Base-by-base conservation (phyloP, 2,113 vertebrate genomes). In the Colinus virginianus region DNA sequence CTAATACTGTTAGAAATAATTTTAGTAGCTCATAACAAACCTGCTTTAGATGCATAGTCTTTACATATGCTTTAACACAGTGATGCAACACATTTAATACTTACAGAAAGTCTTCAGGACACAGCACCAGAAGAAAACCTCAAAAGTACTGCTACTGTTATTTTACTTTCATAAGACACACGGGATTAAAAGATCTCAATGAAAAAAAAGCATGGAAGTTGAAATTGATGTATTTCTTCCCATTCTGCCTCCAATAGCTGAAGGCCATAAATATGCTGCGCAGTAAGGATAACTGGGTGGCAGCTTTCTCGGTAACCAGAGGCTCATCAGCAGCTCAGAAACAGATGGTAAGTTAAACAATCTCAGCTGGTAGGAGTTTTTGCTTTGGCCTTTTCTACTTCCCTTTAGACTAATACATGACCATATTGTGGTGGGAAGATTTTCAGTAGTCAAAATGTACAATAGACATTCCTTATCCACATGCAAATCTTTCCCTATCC, bases 281-380 rank as follows among this genome's bases (percentile, higher is more conserved):
- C 1, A 0, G 61, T n/a, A 64, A 95, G 89, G 84, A 92, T 95
- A 94, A 94, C 22, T 13, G 82, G 51, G 76, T 72, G 62, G 71
- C 77, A 90, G 78, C 42, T 87, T 91, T 59, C 61, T 75, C 3
- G 1, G 43, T 95, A 96, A 94, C 92, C 64, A 45, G 62, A 85
- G 84, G 91, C 75, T 90, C 58, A 56, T 21, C 5, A 6, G 56
- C 74, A 49, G 53, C 51, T 94, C 16, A 7, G 71, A 92, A 94
- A 84, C 90, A 97, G 94, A 94, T 95, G 89, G 88, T 25, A 90
- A 89, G 92, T 95, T 96, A 96, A 95, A 96, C 4, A 88, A 89
- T 76, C 92, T 95, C 96, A 96, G 95, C 93, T 95, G 95, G 91
- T 63, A 94, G 61, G 61, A 90, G 26, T 82, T 94, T 88, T 71